These are phyloP conservation scores for Pristionchus japonicus DNA, from an alignment of 2,888 invertebrate genomes.

Conservation along the genomic window DNA sequence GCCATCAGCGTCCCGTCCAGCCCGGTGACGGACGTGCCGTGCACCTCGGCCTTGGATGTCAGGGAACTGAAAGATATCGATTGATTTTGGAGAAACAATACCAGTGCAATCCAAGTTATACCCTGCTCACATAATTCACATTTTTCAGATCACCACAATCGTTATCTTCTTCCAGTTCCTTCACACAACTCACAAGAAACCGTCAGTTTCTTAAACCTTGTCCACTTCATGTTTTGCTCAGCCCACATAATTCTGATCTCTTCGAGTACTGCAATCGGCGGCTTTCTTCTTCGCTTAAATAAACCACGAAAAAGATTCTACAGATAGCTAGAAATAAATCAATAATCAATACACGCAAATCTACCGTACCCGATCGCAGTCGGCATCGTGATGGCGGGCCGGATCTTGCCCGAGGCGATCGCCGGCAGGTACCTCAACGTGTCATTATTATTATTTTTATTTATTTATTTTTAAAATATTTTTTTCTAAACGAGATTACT, in stretches of 20 bases:
- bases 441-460: too few species aligned
- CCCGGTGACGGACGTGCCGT: constrained; percentile 30
- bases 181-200: too few species aligned
- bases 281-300: too few species aligned
- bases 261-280: too few species aligned
- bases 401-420: constrained; percentile 55
- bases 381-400: constrained; percentile 53
- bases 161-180: too few species aligned
- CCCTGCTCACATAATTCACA: neutral
- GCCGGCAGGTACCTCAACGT: constrained; percentile 52
- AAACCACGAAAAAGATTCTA: too few species aligned
- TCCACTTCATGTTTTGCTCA: too few species aligned
- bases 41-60: constrained; percentile 12
- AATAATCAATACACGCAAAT: neutral
- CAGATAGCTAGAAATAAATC: neutral
- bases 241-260: too few species aligned
- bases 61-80: constrained; percentile 25
- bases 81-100: neutral
- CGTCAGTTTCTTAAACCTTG: too few species aligned
- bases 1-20: constrained; percentile 22
- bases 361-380: constrained; percentile 45
- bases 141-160: neutral
- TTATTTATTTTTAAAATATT: too few species aligned
- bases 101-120: neutral
- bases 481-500: too few species aligned